Base-by-base conservation (phyloP, 2,113 vertebrate genomes). In the Archocentrus centrarchus region DNA sequence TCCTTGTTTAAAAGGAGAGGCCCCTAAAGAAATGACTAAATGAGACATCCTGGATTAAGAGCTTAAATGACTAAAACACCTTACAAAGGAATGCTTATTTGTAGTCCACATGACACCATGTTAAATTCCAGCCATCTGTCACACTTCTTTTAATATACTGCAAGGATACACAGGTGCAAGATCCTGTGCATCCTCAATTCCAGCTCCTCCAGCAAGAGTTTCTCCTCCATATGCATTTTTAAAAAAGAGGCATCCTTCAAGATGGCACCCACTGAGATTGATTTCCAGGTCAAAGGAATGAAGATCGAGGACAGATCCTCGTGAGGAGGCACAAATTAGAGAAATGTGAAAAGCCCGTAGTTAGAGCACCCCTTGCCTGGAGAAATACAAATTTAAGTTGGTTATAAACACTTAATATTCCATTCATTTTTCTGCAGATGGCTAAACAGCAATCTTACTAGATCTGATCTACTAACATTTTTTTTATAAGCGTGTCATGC, bases 121-220 rank as follows among this genome's bases (percentile, higher is more conserved):
- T 13, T 15, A 15, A 14, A 32, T 30, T 73, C 17, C 24, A 32
- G 18, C 44, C 11, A 13, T 32, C 44, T 70, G 44, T 50, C 50
- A 44, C 22, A 27, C 15, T 24, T 50, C 44, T 70, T 30, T 53
- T 1, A 70, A 47, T 18, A 47, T 8, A 68, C 35, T 22, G 1
- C 11, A 41, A 68, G 22, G 39, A 37, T 37, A 37, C 37, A 9
- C 37, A 47, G 64, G 0, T 27, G 22, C 8, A 4, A 11, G 64
- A 39, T 1, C 0, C 35, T 13, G 5, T 20, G 39, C 44, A 47
- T 47, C 44, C 44, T 15, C 18, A 2, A 62, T 41, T 37, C 0
- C 0, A 64, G 1, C 13, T 66, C n/a, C 22, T 66, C n/a, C 37
- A 44, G 22, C 15, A 4, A 10, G n/a, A 44, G 11, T 17, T 22